Evolutionary conservation across 2,113 vertebrate genomes (phyloP).

Genomic region (Falco punctatus): DNA sequence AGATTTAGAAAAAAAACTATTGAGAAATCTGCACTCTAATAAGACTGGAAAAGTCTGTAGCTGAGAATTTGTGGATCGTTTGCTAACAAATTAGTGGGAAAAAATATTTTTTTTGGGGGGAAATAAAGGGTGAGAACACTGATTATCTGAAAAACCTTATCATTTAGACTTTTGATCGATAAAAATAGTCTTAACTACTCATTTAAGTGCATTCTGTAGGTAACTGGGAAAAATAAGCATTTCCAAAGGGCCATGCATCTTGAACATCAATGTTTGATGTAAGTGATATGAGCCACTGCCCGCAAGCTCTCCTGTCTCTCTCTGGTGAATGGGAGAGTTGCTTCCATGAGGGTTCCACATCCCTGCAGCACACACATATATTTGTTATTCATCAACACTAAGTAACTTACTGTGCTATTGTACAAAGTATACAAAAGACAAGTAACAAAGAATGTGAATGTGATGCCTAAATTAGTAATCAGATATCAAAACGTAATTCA

Average conservation of each 20-base stretch:
- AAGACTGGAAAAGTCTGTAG: neutral
- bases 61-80: neutral
- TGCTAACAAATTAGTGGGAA: neutral
- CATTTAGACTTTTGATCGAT: neutral
- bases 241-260: neutral
- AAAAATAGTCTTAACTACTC: neutral
- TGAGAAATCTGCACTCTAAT: neutral
- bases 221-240: neutral
- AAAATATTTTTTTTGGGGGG: too few species aligned
- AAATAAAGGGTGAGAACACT: neutral
- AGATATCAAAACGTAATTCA: neutral
- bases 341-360: neutral
- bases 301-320: neutral
- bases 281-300: neutral
- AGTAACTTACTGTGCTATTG: neutral
- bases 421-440: neutral
- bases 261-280: neutral
- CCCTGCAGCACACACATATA: neutral
- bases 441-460: neutral
- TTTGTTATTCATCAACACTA: neutral
- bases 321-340: neutral
- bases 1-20: neutral
- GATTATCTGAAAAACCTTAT: neutral
- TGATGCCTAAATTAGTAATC: neutral
- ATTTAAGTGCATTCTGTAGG: neutral